Evolutionary conservation across 2,113 vertebrate species (phyloP).

Genomic region (Struthio camelus): DNA sequence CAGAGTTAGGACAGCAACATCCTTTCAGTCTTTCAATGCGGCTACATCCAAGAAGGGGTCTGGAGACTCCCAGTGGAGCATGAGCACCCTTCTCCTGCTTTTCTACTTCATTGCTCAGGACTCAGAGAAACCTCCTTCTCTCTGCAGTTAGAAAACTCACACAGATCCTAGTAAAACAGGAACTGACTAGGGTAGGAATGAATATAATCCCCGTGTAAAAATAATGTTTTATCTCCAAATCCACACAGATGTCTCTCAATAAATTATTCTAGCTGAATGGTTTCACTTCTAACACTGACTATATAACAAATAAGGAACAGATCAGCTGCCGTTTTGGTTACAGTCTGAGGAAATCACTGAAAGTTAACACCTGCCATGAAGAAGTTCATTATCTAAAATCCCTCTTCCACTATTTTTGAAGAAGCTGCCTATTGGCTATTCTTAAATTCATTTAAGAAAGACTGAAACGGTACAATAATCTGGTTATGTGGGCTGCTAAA

Average conservation of each 20-base stretch:
- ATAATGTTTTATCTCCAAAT: neutral
- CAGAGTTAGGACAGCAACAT: neutral
- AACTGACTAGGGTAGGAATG: neutral
- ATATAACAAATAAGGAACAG: too few relatives aligned
- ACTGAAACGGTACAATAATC: neutral
- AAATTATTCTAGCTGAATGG: neutral
- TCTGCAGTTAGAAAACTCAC: neutral
- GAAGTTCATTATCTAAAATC: neutral
- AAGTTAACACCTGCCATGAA: neutral
- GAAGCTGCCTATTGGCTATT: neutral
- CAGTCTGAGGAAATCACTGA: neutral
- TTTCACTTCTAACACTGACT: neutral
- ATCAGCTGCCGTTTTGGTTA: neutral
- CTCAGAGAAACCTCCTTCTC: neutral
- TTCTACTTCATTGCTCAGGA: neutral
- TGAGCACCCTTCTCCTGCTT: neutral
- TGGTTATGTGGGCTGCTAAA: neutral
- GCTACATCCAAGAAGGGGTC: neutral
- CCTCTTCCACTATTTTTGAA: neutral
- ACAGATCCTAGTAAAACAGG: neutral
- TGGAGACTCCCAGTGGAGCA: neutral
- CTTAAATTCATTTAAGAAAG: neutral
- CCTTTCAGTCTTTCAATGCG: neutral
- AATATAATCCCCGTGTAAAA: neutral
- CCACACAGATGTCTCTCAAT: neutral